A percentile compares a stretch with the other conserved stretches of the same genome.
Evolutionary conservation across 2,797 vertebrate genomes (phyloP).

Genomic region (Lemur catta): DNA sequence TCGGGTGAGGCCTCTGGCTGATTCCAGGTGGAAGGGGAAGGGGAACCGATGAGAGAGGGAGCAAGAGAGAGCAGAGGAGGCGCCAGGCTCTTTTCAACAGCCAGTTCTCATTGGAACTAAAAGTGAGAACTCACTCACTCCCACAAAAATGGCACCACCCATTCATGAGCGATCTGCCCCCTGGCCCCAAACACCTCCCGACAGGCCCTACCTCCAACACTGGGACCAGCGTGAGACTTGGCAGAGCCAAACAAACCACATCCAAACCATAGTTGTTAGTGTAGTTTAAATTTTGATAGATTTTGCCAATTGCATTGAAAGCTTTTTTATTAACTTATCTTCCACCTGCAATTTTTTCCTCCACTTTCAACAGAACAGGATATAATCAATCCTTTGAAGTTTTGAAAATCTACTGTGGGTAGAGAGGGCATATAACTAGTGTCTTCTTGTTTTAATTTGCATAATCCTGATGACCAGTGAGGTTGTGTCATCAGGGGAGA

Average conservation of each 20-base stretch:
- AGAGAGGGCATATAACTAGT: neutral
- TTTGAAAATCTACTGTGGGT: neutral
- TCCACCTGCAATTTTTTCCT: neutral
- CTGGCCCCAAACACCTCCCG: neutral
- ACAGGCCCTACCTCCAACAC: neutral
- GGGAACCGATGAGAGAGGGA: neutral
- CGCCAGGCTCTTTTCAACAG: neutral
- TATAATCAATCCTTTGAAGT: neutral
- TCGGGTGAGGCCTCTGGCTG: neutral
- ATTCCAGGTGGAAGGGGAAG: neutral
- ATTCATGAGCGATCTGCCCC: neutral
- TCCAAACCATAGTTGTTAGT: neutral
- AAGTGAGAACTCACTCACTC: neutral
- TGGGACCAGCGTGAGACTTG: neutral
- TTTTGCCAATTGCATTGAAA: neutral
- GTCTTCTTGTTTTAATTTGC: neutral
- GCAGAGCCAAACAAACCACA: neutral
- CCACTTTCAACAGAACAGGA: neutral
- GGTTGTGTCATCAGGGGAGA: neutral
- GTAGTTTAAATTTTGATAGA: neutral
- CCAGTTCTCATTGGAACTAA: neutral
- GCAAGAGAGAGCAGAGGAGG: neutral
- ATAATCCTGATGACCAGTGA: neutral
- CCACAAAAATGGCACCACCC: neutral
- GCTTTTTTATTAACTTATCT: neutral